Conservation (phyloP, 2,797 vertebrate genomes). For the Lacerta agilis region DNA sequence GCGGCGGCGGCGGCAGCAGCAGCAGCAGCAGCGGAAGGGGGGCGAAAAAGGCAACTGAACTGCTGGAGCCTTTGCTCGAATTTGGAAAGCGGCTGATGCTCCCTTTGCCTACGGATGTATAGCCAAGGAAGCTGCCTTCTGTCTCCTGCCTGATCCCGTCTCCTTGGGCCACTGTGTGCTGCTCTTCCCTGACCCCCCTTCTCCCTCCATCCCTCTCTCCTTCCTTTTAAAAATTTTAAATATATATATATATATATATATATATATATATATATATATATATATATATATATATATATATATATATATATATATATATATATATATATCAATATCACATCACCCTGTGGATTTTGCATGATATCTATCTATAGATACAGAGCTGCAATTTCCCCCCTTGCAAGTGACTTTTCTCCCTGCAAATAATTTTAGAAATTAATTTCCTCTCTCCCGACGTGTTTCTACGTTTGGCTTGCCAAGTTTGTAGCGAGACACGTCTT, state of each 20-base stretch:
- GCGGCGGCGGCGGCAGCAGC: constrained; percentile 41
- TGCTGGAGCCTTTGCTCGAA: constrained; percentile 38
- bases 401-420: background rate
- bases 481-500: constrained; percentile 74
- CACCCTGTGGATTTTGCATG: constrained; percentile 62
- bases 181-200: background rate
- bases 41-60: background rate
- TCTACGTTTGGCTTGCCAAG: constrained; percentile 74
- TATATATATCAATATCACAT: too few species aligned
- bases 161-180: constrained; percentile 1
- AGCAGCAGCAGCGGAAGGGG: background rate
- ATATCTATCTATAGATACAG: too few species aligned
- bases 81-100: constrained; percentile 53
- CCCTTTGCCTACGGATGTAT: constrained; percentile 54
- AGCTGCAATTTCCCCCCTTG: background rate
- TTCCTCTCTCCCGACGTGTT: constrained; percentile 35
- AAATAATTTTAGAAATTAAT: background rate
- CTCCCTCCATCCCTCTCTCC: constrained; percentile 1
- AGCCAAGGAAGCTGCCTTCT: constrained; percentile 20
- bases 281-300: too few species aligned
- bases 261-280: too few species aligned
- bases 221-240: background rate
- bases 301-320: too few species aligned
- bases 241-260: too few species aligned
- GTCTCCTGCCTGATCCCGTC: background rate